Percentiles rank a stretch among this genome's conserved stretches.
Conservation (phyloP, 2,113 vertebrate genomes). For the Australoheros scitulus region DNA sequence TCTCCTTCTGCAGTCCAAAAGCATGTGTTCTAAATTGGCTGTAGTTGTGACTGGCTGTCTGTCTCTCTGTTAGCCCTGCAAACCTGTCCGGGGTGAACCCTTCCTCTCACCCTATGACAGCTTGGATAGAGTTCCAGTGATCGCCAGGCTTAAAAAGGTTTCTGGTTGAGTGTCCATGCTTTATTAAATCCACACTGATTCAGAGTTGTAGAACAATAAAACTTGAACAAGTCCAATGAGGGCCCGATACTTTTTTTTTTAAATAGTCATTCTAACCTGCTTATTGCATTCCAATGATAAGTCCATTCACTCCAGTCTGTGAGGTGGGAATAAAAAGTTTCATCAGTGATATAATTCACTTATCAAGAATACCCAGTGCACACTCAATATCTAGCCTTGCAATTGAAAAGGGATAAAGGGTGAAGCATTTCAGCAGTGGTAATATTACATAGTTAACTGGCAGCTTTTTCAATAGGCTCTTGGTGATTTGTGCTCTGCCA, state of each 20-base stretch:
- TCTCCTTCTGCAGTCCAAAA: too few relatives aligned
- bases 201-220: conserved; percentile 21
- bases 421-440: conserved; percentile 52
- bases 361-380: conserved; percentile 55
- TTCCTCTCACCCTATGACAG: too few relatives aligned
- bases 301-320: conserved; percentile 17
- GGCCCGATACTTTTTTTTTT: background rate
- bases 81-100: too few relatives aligned
- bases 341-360: conserved; percentile 60
- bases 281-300: conserved; percentile 29
- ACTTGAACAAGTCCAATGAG: background rate
- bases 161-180: background rate
- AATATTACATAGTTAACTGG: conserved; percentile 66
- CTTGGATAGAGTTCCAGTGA: too few relatives aligned
- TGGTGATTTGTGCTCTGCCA: conserved; percentile 66
- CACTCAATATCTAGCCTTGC: conserved; percentile 48
- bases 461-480: conserved; percentile 67
- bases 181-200: background rate
- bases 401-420: conserved; percentile 65
- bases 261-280: background rate
- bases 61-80: too few relatives aligned
- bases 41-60: too few relatives aligned
- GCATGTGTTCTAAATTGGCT: too few relatives aligned
- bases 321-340: conserved; percentile 52
- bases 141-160: background rate